phyloP scores from a whole-genome alignment of 2,888 invertebrate genomes.

The Mechanitis messenoides region DNA sequence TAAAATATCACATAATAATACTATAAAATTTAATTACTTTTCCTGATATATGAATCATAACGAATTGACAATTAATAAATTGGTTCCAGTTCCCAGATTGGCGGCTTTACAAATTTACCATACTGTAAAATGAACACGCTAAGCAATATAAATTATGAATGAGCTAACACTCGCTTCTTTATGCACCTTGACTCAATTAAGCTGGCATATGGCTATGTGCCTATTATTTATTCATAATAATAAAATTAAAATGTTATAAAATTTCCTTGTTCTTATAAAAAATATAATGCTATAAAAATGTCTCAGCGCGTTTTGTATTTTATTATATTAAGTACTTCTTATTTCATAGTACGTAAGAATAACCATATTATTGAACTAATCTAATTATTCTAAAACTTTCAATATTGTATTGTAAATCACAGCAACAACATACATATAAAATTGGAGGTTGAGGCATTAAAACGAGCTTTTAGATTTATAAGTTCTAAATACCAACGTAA shows the following conservation, averaged over 20 bases:
- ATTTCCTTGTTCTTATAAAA: constrained; percentile 9
- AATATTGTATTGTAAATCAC: no score
- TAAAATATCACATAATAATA: background rate
- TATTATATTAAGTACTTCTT: background rate
- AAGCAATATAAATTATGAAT: background rate
- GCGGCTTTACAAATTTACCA: background rate
- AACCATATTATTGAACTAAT: no score
- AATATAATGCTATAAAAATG: constrained; percentile 15
- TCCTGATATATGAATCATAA: background rate
- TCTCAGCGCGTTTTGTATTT: background rate
- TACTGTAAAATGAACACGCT: background rate
- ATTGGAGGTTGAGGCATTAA: constrained; percentile 1
- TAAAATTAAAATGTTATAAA: constrained; percentile 32
- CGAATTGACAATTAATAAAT: constrained; percentile 3
- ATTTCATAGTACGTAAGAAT: no score
- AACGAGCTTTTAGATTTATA: background rate
- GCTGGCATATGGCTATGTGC: constrained; percentile 22
- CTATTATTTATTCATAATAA: constrained; percentile 28
- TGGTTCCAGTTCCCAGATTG: background rate
- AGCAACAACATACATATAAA: no score
- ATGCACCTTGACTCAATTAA: constrained; percentile 26
- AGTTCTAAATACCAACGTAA: constrained; percentile 9
- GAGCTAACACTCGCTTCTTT: background rate
- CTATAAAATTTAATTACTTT: background rate
- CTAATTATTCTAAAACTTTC: no score